phyloP scores from a whole-genome alignment of 23 tunicate genomes.

The Aplidium turbinatum region DNA sequence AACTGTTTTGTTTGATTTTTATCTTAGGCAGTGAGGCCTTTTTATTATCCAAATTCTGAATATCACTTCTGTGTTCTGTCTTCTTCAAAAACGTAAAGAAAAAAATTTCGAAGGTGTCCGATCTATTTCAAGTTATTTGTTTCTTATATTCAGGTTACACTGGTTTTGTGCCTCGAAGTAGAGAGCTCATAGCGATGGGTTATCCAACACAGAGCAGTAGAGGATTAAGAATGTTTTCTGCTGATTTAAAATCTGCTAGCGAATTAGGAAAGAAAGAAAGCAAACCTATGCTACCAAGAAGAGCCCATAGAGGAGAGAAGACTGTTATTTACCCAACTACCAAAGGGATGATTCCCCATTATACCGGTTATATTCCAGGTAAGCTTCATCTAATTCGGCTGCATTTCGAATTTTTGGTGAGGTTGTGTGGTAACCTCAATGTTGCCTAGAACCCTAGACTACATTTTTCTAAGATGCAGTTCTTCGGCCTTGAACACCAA shows the following conservation, averaged over 20 bases:
- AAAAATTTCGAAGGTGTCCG: too few relatives aligned
- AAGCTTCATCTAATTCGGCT: background rate
- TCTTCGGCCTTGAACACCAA: too few relatives aligned
- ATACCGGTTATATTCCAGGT: slow-evolving; percentile 99
- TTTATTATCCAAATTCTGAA: too few relatives aligned
- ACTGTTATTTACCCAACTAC: slow-evolving; percentile 60
- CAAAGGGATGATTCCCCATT: slow-evolving; percentile 91
- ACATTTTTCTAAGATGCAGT: too few relatives aligned
- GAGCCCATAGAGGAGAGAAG: slow-evolving; percentile 26
- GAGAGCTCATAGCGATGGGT: slow-evolving; percentile 73
- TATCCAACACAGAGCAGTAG: slow-evolving; percentile 61
- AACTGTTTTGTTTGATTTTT: too few relatives aligned
- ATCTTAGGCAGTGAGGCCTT: too few relatives aligned
- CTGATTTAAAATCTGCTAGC: slow-evolving; percentile 23
- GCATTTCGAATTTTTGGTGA: too few relatives aligned
- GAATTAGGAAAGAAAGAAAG: background rate
- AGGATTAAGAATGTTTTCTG: slow-evolving; percentile 53
- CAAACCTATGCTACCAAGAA: background rate
- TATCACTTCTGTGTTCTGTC: too few relatives aligned
- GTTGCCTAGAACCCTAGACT: too few relatives aligned
- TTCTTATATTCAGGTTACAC: slow-evolving; percentile 76
- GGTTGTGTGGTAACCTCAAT: too few relatives aligned
- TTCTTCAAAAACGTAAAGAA: too few relatives aligned
- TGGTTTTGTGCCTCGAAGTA: slow-evolving; percentile 84
- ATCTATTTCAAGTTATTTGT: too few relatives aligned